Base-by-base conservation (phyloP, 2,797 vertebrate genomes). In the Myoxocephalus aenaeus region DNA sequence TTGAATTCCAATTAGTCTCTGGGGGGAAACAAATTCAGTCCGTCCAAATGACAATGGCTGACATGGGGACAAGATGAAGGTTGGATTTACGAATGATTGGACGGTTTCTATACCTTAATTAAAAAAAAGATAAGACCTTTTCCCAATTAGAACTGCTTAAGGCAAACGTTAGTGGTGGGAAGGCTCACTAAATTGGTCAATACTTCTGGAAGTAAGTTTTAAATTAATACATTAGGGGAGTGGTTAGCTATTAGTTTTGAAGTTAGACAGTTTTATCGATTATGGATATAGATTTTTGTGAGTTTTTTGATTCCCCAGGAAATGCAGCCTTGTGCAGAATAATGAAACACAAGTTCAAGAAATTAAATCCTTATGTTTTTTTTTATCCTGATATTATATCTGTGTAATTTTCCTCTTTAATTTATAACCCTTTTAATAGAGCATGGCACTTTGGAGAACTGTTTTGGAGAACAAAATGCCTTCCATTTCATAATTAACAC, bases 401-500 rank as follows among this genome's bases (percentile, higher is more conserved):
- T n/a, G n/a, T n/a, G n/a, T 40, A 53, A 36, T 63, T 62, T 5
- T 34, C 56, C 20, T 17, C 69, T 29, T 29, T 53, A 29, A 67
- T 56, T 5, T 50, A 57, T 62, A 10, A 64, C 3, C 11, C 1
- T 22, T 70, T 73, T 75, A 18, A 22, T 38, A 9, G 32, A 9
- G 13, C 32, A 10, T 13, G 12, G n/a, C 29, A 40, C 22, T 66
- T 50, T 72, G 44, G 62, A 13, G 20, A 10, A 7, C 7, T 5
- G 2, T 48, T 67, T 51, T 38, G 48, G 20, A 29, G 59, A 74
- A 62, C 4, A 65, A 27, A 17, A 0, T 42, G 0, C 53, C 63
- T 50, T 54, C 7, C 22, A 76, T 62, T 38, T 46, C 27, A 4
- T 18, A 68, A 70, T 70, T 5, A 51, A 51, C 80, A 69, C n/a